Evolutionary conservation across 2,888 invertebrate species (phyloP).

Genomic region (Ctena decussata): DNA sequence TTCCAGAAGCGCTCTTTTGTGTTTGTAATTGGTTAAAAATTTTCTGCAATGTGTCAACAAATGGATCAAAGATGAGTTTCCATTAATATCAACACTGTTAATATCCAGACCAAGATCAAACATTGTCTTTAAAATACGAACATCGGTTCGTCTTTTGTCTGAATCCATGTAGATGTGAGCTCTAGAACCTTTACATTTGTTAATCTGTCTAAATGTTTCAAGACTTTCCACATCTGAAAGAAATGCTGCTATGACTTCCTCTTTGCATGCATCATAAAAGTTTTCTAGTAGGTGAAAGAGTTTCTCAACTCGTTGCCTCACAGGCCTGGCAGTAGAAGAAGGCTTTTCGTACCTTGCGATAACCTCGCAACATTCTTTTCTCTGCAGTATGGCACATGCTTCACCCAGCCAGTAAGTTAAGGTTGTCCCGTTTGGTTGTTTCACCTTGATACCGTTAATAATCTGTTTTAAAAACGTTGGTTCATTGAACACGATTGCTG

Average conservation of each 20-base stretch:
- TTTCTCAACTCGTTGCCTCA: not conserved
- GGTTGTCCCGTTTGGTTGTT: too few relatives aligned
- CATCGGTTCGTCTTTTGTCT: not conserved
- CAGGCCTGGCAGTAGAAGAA: not conserved
- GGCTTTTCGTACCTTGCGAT: not conserved
- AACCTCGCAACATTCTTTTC: not conserved
- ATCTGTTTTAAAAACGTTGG: not conserved
- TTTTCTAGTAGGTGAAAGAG: not conserved
- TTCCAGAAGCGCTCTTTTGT: not conserved
- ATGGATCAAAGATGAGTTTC: not conserved
- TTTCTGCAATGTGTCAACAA: not conserved
- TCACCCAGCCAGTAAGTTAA: not conserved
- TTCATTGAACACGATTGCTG: not conserved
- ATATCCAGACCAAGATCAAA: not conserved
- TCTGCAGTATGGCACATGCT: not conserved
- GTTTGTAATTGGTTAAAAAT: not conserved
- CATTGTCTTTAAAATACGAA: not conserved
- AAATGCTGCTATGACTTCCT: not conserved
- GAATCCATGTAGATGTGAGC: not conserved
- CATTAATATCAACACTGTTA: not conserved
- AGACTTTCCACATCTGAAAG: not conserved
- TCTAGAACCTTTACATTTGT: not conserved
- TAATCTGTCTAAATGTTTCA: not conserved
- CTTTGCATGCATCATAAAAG: not conserved
- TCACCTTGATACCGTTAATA: not conserved